A percentile compares a stretch with the other conserved stretches of the same genome.
Evolutionary conservation across 1,140 invertebrate species (phyloP).

Genomic region (Macrobrachium rosenbergii): DNA sequence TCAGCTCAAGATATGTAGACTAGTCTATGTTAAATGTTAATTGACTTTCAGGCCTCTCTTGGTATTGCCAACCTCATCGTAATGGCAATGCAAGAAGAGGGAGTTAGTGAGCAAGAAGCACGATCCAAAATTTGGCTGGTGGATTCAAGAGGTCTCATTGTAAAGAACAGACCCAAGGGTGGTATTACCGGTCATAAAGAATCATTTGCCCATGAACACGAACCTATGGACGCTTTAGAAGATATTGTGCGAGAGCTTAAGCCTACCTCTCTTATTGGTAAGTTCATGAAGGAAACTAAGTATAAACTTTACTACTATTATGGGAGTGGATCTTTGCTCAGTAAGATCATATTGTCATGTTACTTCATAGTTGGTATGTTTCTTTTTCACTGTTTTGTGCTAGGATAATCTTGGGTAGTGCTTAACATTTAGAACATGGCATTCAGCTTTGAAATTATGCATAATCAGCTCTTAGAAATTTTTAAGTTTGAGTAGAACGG

Average conservation of each 20-base stretch:
- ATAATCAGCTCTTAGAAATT: no score
- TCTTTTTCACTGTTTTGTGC: neutral
- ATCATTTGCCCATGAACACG: conserved; percentile 86
- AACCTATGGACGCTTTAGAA: conserved; percentile 81
- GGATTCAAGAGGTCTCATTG: conserved; percentile 85
- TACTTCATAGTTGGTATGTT: neutral
- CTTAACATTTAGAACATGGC: no score
- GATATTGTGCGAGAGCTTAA: conserved; percentile 86
- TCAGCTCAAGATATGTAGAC: neutral
- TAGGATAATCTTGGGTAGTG: no score
- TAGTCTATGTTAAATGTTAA: neutral
- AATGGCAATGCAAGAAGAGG: conserved; percentile 86
- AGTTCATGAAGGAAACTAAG: conserved; percentile 26
- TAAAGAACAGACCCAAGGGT: conserved; percentile 81
- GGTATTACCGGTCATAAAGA: conserved; percentile 82
- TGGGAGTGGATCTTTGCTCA: no score
- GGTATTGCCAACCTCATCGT: conserved; percentile 91
- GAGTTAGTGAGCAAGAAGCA: conserved; percentile 82
- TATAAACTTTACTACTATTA: neutral
- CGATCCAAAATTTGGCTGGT: conserved; percentile 82
- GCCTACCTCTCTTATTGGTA: conserved; percentile 88
- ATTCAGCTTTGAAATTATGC: no score
- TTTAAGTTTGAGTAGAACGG: no score
- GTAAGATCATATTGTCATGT: no score
- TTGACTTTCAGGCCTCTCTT: conserved; percentile 79